Percentiles rank a stretch among this genome's conserved stretches.
Conservation (phyloP, 2,113 vertebrate species). For the Amblyornis subalaris region DNA sequence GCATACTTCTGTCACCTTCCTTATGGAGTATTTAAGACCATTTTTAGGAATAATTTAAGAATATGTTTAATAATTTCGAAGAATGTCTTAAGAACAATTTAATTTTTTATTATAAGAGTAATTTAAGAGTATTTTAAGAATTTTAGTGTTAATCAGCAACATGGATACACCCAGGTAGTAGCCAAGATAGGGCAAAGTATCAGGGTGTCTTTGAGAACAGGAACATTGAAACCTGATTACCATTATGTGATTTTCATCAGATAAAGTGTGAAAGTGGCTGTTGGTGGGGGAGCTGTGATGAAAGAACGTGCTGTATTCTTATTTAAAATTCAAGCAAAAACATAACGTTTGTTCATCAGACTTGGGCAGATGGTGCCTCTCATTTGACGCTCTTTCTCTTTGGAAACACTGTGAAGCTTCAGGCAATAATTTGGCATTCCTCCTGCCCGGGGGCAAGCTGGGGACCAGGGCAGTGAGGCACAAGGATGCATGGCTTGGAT, state of each 20-base stretch:
- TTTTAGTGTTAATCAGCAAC: neutral
- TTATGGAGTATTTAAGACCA: neutral
- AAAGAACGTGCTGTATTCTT: neutral
- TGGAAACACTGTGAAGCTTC: neutral
- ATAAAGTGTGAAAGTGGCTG: neutral
- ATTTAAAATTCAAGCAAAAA: neutral
- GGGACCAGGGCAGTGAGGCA: neutral
- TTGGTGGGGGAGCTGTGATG: neutral
- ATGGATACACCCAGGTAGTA: neutral
- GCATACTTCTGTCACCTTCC: neutral
- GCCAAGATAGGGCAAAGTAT: neutral
- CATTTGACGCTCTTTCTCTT: neutral
- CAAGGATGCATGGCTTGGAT: accelerated
- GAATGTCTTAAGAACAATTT: neutral
- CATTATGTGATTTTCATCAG: neutral
- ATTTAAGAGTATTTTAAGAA: neutral
- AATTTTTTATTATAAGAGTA: neutral
- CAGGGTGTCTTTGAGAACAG: neutral
- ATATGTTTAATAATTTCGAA: neutral
- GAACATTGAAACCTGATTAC: neutral
- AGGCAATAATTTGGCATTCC: neutral
- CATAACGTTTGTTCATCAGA: neutral
- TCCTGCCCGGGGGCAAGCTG: accelerated
- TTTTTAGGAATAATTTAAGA: neutral
- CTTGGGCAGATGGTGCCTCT: neutral